Conservation (phyloP, 2,888 invertebrate genomes). For the Heliconius ismenius region DNA sequence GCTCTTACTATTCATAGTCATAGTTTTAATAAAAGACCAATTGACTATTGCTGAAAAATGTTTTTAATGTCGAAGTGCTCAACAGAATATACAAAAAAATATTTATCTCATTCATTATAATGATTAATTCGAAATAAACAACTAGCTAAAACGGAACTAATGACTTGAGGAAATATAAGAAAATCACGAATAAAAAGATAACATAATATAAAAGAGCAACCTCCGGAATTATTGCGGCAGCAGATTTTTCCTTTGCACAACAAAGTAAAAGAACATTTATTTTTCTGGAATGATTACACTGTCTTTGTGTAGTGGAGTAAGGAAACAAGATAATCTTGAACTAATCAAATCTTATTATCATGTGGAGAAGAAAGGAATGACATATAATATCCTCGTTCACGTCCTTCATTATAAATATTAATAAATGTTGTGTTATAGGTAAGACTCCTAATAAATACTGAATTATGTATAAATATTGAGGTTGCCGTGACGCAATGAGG, state of each 20-base stretch:
- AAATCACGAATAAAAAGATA: slow-evolving; percentile 22
- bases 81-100: neutral
- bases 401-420: neutral
- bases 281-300: slow-evolving; percentile 33
- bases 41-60: neutral
- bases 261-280: slow-evolving; percentile 35
- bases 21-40: neutral
- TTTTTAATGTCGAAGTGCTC: neutral
- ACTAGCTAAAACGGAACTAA: neutral
- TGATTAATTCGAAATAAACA: neutral
- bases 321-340: slow-evolving; percentile 31
- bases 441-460: neutral
- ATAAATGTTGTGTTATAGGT: neutral
- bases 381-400: slow-evolving; percentile 18
- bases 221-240: slow-evolving; percentile 25
- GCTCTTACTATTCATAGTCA: neutral
- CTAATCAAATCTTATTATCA: slow-evolving; percentile 34
- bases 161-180: neutral
- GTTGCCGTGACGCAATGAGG: neutral
- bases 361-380: slow-evolving; percentile 11
- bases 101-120: neutral
- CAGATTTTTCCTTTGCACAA: slow-evolving; percentile 33
- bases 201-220: slow-evolving; percentile 29
- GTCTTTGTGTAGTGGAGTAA: slow-evolving; percentile 36
- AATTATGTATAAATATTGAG: neutral